phyloP scores from a whole-genome alignment of 92 coral and sea anemone species.

The Parazoanthus darwini region DNA sequence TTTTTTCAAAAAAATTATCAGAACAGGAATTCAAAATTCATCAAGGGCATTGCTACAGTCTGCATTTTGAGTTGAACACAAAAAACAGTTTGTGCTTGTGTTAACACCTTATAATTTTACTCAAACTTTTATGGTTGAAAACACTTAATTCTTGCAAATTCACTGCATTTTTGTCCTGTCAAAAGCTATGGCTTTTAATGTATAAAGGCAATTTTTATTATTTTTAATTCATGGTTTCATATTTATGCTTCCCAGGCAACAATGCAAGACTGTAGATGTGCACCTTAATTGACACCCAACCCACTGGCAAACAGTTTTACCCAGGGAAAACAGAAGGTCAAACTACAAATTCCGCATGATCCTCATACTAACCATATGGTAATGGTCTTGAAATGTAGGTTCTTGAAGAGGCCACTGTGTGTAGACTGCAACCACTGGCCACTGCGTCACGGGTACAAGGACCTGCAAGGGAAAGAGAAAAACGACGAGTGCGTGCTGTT shows the following conservation, averaged over 20 bases:
- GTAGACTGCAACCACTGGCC: not conserved
- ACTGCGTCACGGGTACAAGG: not conserved
- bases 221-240: no score
- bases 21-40: not conserved
- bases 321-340: slow-evolving; percentile 36
- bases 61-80: not conserved
- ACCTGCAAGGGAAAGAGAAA: slow-evolving; percentile 87
- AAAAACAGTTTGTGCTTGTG: not conserved
- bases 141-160: no score
- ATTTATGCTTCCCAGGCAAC: not conserved
- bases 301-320: not conserved
- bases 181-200: no score
- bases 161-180: no score
- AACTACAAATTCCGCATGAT: slow-evolving; percentile 40
- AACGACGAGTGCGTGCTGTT: slow-evolving; percentile 96
- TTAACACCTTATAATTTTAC: no score
- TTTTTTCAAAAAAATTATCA: not conserved
- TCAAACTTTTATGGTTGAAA: not conserved
- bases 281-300: not conserved
- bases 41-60: not conserved
- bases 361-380: slow-evolving; percentile 44
- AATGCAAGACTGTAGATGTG: not conserved
- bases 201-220: no score
- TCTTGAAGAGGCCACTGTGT: not conserved
- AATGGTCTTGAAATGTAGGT: not conserved